Conservation (phyloP, 2,797 vertebrate species). For the Tinamus major region DNA sequence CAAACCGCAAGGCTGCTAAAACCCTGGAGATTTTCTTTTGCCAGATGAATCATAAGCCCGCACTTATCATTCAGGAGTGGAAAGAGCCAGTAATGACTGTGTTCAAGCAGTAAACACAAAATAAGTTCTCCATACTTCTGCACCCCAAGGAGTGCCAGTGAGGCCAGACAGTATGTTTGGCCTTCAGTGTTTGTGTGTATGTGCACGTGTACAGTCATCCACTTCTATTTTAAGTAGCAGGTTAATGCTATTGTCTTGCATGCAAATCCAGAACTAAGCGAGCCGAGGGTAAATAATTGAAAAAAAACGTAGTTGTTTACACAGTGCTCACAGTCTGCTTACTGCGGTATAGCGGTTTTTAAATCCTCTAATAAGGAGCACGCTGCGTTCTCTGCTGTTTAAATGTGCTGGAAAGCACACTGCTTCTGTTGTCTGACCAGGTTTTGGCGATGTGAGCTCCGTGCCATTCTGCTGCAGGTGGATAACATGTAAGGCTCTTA, state of each 20-base stretch:
- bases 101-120: slow-evolving; percentile 37
- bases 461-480: not conserved
- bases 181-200: not conserved
- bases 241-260: slow-evolving; percentile 47
- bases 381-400: slow-evolving; percentile 62
- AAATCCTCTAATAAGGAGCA: slow-evolving; percentile 59
- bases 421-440: slow-evolving; percentile 10
- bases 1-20: not conserved
- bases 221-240: not conserved
- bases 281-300: not conserved
- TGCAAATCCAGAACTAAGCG: slow-evolving; percentile 16
- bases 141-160: not conserved
- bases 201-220: not conserved
- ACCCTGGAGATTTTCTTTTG: not conserved
- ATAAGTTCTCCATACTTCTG: not conserved
- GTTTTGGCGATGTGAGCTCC: slow-evolving; percentile 54
- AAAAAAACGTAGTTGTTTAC: slow-evolving; percentile 31
- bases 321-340: slow-evolving; percentile 62
- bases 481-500: not conserved
- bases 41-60: slow-evolving; percentile 44
- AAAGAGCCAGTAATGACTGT: slow-evolving; percentile 35
- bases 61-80: slow-evolving; percentile 25
- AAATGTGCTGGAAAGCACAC: slow-evolving; percentile 52
- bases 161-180: not conserved
- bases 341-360: slow-evolving; percentile 63